phyloP scores from a whole-genome alignment of 2,797 vertebrate species.

The Caiman crocodilus region DNA sequence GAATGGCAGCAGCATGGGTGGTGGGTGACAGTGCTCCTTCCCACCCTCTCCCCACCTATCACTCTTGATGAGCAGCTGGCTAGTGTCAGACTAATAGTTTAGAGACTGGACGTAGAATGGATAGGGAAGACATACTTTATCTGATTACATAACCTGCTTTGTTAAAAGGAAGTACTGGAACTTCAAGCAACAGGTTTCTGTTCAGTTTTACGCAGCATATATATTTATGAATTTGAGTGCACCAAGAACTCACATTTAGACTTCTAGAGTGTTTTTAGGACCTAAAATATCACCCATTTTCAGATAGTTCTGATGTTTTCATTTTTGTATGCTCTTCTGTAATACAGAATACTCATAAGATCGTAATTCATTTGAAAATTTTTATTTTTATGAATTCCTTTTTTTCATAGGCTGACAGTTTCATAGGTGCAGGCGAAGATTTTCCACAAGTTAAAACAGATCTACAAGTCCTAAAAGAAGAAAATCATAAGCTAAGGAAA shows the following conservation, averaged over 20 bases:
- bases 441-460: constrained; percentile 86
- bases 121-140: neutral
- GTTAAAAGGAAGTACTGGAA: neutral
- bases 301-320: neutral
- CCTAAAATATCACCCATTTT: neutral
- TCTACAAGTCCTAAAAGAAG: constrained; percentile 82
- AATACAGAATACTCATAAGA: neutral
- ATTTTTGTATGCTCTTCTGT: neutral
- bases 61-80: too few relatives aligned
- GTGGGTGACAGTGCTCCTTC: too few relatives aligned
- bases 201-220: neutral
- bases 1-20: too few relatives aligned
- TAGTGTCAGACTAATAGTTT: neutral
- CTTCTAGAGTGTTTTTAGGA: neutral
- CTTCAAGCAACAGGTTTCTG: neutral
- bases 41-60: too few relatives aligned
- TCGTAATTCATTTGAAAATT: neutral
- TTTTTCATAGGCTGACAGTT: constrained; percentile 51
- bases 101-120: neutral
- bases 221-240: neutral
- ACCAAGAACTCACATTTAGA: neutral
- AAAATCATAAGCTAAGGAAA: constrained; percentile 83
- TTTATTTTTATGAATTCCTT: neutral
- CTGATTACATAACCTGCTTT: neutral
- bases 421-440: constrained; percentile 83